Evolutionary conservation across 2,113 vertebrate genomes (phyloP).

Genomic region (Mormyrus iriodes): DNA sequence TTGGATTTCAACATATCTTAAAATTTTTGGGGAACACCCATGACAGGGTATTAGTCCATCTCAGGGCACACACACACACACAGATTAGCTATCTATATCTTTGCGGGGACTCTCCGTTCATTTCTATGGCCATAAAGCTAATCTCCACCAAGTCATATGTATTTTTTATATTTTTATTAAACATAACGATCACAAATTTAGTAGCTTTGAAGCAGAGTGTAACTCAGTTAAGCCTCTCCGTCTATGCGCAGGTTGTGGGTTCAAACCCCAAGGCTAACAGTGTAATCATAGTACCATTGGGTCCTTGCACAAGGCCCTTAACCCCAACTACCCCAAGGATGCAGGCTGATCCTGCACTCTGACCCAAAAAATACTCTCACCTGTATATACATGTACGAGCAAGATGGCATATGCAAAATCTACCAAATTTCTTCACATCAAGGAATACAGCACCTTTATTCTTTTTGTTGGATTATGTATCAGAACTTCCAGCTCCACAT

Average conservation of each 20-base stretch:
- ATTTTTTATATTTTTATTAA: not conserved
- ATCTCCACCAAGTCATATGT: not conserved
- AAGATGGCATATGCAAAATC: not conserved
- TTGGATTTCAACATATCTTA: not conserved
- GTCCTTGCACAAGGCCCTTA: not conserved
- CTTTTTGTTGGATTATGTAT: not conserved
- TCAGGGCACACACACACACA: not conserved
- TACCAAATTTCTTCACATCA: not conserved
- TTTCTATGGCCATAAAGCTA: not conserved
- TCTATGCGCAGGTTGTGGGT: not conserved
- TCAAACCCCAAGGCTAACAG: not conserved
- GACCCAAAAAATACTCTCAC: too few species aligned
- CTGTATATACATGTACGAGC: not conserved
- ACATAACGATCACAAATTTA: not conserved
- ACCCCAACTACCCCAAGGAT: not conserved
- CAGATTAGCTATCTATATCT: not conserved
- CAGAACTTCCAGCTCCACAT: not conserved
- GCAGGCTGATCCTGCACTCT: not conserved
- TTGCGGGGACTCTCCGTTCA: not conserved
- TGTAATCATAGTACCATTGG: not conserved
- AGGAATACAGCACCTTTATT: not conserved
- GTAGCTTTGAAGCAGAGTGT: not conserved
- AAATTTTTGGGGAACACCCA: not conserved
- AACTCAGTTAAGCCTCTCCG: not conserved
- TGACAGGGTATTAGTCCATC: not conserved